Evolutionary conservation across 1,140 invertebrate genomes (phyloP), one percentile per base, ranked within the genome.

Genomic region (Meloidogyne floridensis): DNA sequence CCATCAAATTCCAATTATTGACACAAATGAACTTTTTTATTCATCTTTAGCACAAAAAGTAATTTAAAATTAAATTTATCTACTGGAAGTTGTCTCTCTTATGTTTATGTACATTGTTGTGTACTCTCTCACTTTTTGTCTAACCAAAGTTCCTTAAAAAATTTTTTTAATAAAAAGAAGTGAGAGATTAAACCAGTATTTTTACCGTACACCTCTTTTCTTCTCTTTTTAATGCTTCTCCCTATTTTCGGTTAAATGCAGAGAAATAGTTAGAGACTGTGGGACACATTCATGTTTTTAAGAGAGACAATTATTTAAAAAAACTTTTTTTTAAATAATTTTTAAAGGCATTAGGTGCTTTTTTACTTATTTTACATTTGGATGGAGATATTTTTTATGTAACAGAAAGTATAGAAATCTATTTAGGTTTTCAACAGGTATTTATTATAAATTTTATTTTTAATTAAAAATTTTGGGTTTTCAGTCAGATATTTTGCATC

Each of bases 341-440:
- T 71, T 4, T 43, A 54, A 93, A 98, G 96, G 96, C 97, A 85
- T 92, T 99, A 90, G 98, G 98, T 92, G 97, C 97, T 84, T 99
- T 99, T 93, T 93, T 99, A 90, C 94, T 99, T 92, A 97, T 98
- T 90, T 93, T 99, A 77, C 97, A 95, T 77, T 97, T 96, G 92
- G 95, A 98, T 91, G 96, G 96, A 77, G 97, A 99, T 92, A 96
- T 99, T 42, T 98, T 98, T 92, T 99, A 97, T 92, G 96, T 96
- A 69, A 98, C 96, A 70, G 95, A 98, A 92, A 98, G 95, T 91
- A 98, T 99, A 90, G 97, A 99, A 93, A 97, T 95, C 91, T 99
- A 98, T 93, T 93, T 99, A 87, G 97, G 97, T 90, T 99, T 99
- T 93, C 96, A 98, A 93, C 97, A 99, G 94, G 97, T 98, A 93